Evolutionary conservation across 2,888 invertebrate genomes (phyloP), one percentile per base, ranked within the genome.

Genomic region (Graphium colonna): DNA sequence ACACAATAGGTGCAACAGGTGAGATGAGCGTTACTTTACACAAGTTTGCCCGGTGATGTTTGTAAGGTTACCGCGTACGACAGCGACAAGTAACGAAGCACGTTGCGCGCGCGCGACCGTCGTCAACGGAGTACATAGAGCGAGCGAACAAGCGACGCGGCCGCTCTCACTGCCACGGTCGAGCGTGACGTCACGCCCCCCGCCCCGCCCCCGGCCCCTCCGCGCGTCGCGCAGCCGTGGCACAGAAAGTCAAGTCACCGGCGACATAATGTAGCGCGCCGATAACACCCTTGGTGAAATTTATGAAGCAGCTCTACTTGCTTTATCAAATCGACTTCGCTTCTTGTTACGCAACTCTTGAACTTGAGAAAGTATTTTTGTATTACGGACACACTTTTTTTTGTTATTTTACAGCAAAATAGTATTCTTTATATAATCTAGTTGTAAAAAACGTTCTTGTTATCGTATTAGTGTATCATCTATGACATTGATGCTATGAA

Each of bases 151-250:
- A 80, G 65, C 75, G 79, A 73, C 80, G 83, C 82, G 82, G 77
- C 77, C 81, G 84, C 86, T 85, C 85, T 83, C 84, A 89, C 88
- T 88, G 89, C 87, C 90, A 89, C 87, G 90, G 89, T 87, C 89
- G 87, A 71, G 66, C 73, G 83, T 87, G 88, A 87, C 21, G 89
- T 88, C 88, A 86, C 83, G 64, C 52, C 65, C 59, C 67, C 75
- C 61, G 75, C 68, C 60, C 64, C 53, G 60, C 56, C 60, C 48
- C 55, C 45, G 66, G 61, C 61, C 67, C 67, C 58, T 56, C 67
- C 58, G 59, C 58, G 55, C 61, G 67, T 58, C 78, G 73, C 78
- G 80, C 80, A 79, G 71, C 82, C 83, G 78, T 81, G 83, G 79
- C 85, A 82, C 86, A 84, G 82, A 86, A 85, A 85, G 82, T 83